phyloP scores from a whole-genome alignment of 1,140 invertebrate species.

The Mya arenaria region DNA sequence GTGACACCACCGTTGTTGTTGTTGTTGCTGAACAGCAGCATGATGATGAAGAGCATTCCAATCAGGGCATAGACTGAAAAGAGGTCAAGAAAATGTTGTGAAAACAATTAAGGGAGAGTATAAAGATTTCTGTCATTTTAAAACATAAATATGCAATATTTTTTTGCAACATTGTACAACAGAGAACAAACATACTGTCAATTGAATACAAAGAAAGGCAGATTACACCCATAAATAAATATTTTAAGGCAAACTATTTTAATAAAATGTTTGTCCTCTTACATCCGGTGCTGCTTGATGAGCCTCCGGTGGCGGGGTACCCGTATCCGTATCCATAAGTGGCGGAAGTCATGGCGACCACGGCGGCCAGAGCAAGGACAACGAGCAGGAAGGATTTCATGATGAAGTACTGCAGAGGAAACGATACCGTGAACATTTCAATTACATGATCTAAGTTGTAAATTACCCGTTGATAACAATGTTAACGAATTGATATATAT shows the following conservation, averaged over 20 bases:
- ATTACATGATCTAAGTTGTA: too few relatives aligned
- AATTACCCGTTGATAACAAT: too few relatives aligned
- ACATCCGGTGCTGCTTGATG: background rate
- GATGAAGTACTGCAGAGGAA: too few relatives aligned
- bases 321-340: background rate
- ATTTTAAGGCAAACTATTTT: background rate
- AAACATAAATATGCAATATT: background rate
- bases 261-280: background rate
- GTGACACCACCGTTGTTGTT: slow-evolving; percentile 3
- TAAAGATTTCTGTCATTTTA: background rate
- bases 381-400: slow-evolving; percentile 41
- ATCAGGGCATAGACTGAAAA: slow-evolving; percentile 14
- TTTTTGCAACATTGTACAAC: background rate
- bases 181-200: background rate
- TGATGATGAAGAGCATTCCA: slow-evolving; percentile 9
- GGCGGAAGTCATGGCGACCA: slow-evolving; percentile 34
- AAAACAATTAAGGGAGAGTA: too few relatives aligned
- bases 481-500: too few relatives aligned
- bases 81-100: background rate
- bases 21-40: background rate
- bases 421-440: too few relatives aligned
- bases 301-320: background rate
- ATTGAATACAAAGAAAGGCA: background rate
- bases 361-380: slow-evolving; percentile 24
- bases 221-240: background rate